Percentiles rank a stretch among this genome's conserved stretches.
phyloP scores from a whole-genome alignment of 2,888 invertebrate genomes.

The Mechanitis messenoides region DNA sequence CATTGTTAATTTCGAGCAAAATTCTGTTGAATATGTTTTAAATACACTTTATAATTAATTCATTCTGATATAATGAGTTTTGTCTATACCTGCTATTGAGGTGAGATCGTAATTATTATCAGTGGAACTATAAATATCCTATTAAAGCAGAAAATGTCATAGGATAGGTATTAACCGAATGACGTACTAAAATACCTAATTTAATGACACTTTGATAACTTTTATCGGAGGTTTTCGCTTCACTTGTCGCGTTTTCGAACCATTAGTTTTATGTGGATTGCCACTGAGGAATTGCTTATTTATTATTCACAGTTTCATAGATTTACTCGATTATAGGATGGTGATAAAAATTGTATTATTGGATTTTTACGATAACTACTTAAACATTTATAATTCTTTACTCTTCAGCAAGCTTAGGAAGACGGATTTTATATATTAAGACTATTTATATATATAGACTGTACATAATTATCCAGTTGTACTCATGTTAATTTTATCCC shows the following conservation, averaged over 20 bases:
- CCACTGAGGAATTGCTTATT: constrained; percentile 67
- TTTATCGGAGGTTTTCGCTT: constrained; percentile 73
- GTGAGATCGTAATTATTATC: constrained; percentile 5
- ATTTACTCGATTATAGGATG: constrained; percentile 13
- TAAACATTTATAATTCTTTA: too few species aligned
- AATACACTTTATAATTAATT: too few species aligned
- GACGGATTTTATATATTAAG: too few species aligned
- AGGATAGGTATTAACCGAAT: constrained; percentile 45
- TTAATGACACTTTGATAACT: constrained; percentile 75
- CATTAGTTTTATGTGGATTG: constrained; percentile 75
- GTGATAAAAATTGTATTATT: background rate
- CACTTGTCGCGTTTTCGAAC: constrained; percentile 69
- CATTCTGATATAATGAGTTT: too few species aligned
- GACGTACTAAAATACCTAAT: constrained; percentile 63
- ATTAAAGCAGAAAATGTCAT: constrained; percentile 12
- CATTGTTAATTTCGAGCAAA: too few species aligned
- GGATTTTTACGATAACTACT: too few species aligned
- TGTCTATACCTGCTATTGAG: background rate
- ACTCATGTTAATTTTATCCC: too few species aligned
- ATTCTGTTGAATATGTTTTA: too few species aligned
- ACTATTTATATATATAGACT: too few species aligned
- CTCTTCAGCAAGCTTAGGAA: too few species aligned
- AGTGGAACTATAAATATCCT: constrained; percentile 4
- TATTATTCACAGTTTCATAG: constrained; percentile 45
- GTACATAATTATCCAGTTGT: too few species aligned